Base-by-base conservation (phyloP, 2,888 invertebrate species). In the Temnothorax unifasciatus region DNA sequence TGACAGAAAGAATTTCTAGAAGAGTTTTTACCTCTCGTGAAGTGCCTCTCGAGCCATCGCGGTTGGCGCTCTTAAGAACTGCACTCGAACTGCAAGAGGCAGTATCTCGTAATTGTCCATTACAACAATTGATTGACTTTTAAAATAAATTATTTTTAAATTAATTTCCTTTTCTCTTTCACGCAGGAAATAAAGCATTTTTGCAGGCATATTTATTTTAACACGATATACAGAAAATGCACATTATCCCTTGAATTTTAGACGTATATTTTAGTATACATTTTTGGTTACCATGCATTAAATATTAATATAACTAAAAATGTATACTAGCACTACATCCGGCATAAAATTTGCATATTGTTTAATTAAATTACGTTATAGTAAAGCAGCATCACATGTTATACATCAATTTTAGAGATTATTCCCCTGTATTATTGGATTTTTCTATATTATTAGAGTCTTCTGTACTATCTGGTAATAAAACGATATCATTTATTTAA, bases 51-150 rank as follows among this genome's bases (percentile, higher is more conserved):
- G 86, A 86, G 83, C 68, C 69, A 61, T 69, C 69, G 64, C 50
- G 84, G 85, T 85, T 83, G 83, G 61, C 64, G 57, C 84, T 85
- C 64, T 85, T 85, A 84, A 68, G 9, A 82, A 89, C n/a, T n/a
- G 83, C 71, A 89, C 85, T 89, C 81, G 68, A 87, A 75, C 64
- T 71, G 52, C 44, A 25, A 86, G 83, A 71, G 76, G 85, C 74
- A 85, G 66, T 86, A 79, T 88, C 85, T 87, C 86, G 77, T 90
- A 87, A 89, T 89, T 89, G 85, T 79, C 75, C 88, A 85, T 90
- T 86, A 86, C 83, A 89, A 86, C 73, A 76, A 76, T 83, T 76
- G 52, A 84, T 85, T 81, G 81, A 44, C 25, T 68, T n/a, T 52
- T 54, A n/a, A 21, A 75, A 50, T 63, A 68, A 83, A 81, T 71